Evolutionary conservation across 1,140 invertebrate genomes (phyloP).

Genomic region (Euura lappo): DNA sequence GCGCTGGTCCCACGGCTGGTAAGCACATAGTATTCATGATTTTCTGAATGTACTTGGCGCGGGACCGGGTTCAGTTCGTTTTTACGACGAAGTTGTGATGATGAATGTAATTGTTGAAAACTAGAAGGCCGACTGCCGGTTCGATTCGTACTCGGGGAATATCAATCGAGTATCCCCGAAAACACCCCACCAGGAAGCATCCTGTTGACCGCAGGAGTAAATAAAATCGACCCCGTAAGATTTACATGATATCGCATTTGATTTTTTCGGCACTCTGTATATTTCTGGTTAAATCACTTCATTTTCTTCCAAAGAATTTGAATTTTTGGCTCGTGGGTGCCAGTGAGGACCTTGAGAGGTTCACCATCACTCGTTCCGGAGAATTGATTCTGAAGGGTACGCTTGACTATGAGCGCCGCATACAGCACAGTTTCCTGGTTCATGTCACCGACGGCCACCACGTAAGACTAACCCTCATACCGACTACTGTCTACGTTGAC

Average conservation of each 20-base stretch:
- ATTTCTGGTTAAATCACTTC: neutral
- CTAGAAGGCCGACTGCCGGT: slow-evolving; percentile 57
- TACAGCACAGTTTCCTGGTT: slow-evolving; percentile 79
- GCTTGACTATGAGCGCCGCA: slow-evolving; percentile 81
- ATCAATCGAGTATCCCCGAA: slow-evolving; percentile 76
- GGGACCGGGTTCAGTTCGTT: neutral
- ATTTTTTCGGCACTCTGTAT: neutral
- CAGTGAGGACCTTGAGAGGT: slow-evolving; percentile 69
- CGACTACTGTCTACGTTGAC: slow-evolving; percentile 14
- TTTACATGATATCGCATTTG: neutral
- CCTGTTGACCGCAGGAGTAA: slow-evolving; percentile 64
- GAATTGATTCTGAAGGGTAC: slow-evolving; percentile 78
- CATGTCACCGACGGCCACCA: slow-evolving; percentile 82
- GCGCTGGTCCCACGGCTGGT: slow-evolving; percentile 50
- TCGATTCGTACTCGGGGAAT: slow-evolving; percentile 77
- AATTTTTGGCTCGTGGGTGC: slow-evolving; percentile 72
- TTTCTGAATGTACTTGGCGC: no score
- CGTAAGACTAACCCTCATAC: slow-evolving; percentile 59
- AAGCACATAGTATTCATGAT: slow-evolving; percentile 8
- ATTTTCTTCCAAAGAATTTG: slow-evolving; percentile 54
- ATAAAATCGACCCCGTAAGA: slow-evolving; percentile 59
- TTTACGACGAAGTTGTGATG: neutral
- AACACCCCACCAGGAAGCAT: slow-evolving; percentile 76
- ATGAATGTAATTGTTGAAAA: slow-evolving; percentile 29
- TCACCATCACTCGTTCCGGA: slow-evolving; percentile 77